Evolutionary conservation across 2,797 vertebrate species (phyloP).

Genomic region (Molossus molossus): DNA sequence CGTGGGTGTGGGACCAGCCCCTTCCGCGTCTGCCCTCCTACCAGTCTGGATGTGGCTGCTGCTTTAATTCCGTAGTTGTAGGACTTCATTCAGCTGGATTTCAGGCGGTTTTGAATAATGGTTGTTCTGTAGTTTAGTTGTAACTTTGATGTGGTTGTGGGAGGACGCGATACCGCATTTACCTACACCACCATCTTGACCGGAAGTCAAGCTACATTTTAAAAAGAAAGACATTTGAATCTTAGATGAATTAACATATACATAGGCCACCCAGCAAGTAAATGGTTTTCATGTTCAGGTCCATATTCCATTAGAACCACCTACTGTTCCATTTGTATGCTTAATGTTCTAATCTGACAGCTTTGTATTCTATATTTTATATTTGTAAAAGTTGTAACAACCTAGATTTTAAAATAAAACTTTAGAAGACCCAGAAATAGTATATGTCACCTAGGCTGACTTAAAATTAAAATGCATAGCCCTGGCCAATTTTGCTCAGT

Average conservation of each 20-base stretch:
- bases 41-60: too few relatives aligned
- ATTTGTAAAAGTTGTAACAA: constrained; percentile 20
- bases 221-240: constrained; percentile 60
- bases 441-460: background rate
- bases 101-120: too few relatives aligned
- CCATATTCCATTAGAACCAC: background rate
- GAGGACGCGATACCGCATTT: too few relatives aligned
- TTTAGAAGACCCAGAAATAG: constrained; percentile 5
- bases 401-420: background rate
- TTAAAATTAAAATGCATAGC: constrained; percentile 4
- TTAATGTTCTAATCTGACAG: constrained; percentile 18
- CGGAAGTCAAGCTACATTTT: background rate
- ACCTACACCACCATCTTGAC: too few relatives aligned
- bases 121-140: too few relatives aligned
- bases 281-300: constrained; percentile 13
- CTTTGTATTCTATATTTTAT: constrained; percentile 31
- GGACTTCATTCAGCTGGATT: too few relatives aligned
- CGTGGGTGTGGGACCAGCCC: too few relatives aligned
- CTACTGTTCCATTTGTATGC: background rate
- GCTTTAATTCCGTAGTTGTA: too few relatives aligned
- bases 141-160: too few relatives aligned
- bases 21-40: too few relatives aligned
- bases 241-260: constrained; percentile 8
- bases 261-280: background rate
- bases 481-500: too few relatives aligned